Evolutionary conservation across 2,888 invertebrate species (phyloP), one percentile per base, ranked within the genome.

Genomic region (Platerodrilus igneus): DNA sequence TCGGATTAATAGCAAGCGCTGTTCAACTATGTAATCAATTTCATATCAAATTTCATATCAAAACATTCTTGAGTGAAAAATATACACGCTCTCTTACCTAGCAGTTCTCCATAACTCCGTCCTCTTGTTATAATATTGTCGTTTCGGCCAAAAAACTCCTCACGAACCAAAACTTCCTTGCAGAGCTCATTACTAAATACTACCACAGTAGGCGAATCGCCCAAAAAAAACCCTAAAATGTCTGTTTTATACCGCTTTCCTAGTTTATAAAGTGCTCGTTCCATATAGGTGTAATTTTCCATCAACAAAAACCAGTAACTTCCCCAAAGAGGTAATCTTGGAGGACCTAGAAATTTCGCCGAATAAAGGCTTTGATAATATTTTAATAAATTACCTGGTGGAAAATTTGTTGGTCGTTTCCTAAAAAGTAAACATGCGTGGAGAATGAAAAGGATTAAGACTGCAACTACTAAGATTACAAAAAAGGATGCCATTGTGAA

Each of bases 111-210:
- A 45, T 66, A 74, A 28, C 77, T 74, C 36, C 82, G 67, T 29
- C 76, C 62, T 20, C 72, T 60, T 1, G 66, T 61, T 1, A 77
- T 8, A 41, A 69, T 69, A 2, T 72, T 59, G 23, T 72, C 71
- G 39, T 75, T 62, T 18, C 83, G 70, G 2, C 82, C 83, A 56
- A 79, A 78, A 35, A 78, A 80, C 29, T 76, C 78, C 9, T 73
- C 73, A n/a, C 73, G 70, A 18, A 66, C 64, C 0, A 82, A 62
- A 27, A 79, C 65, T 56, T 82, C 78, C 39, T 73, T 78, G 0
- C 79, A 69, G 11, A 72, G 67, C 2, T 68, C 65, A 1, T 74
- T 64, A 53, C 72, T 76, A 38, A 78, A 76, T 0, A 75, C 68
- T 0, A 78, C 69, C 1, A 79, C 65, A 0, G 72, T 57, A 0